Base-by-base conservation (phyloP, 1,140 invertebrate genomes). In the Ips typographus region DNA sequence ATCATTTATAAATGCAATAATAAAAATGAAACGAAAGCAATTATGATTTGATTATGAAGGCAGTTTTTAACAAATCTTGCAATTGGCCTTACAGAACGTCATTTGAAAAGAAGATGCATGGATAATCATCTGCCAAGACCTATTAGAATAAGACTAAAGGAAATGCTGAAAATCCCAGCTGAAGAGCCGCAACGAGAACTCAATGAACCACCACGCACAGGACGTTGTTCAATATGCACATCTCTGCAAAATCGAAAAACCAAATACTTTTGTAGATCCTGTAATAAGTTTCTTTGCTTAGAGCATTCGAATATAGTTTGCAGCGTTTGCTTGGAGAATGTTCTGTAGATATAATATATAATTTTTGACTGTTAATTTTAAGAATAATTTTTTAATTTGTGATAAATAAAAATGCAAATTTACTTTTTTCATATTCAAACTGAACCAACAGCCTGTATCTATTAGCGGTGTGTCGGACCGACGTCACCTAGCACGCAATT, bases 241-340 rank as follows among this genome's bases (percentile, higher is more conserved):
- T 53, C 52, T n/a, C 4, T 1, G 36, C 6, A 53, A 37, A 57
- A 68, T 68, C 41, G 63, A 7, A 65, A 65, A 42, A 65, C 63
- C n/a, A 65, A 41, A 41, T 65, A 40, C 40, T 38, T 22, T 56
- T 65, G 64, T 44, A 41, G 43, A 55, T 37, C 8, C n/a, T 65
- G 64, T 44, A 65, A 65, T 8, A 65, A 65, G 55, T 58, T 65
- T 57, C 40, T 65, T 42, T 43, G 64, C 41, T 40, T 65, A 8
- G 64, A 65, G 40, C 52, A 49, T 49, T 49, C 3, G 22, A 49
- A 5, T 43, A 37, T 55, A 2, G 36, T 2, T 55, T 55, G 52
- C 52, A 49, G 3, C 3, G 22, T 8, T 49, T 49, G 44, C 3
- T 49, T 22, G 1, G 44, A 49, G 43, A 44, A 44, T 44, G 43